Conservation (phyloP, 2,113 vertebrate genomes). For the Lamprologus tigripictilis region DNA sequence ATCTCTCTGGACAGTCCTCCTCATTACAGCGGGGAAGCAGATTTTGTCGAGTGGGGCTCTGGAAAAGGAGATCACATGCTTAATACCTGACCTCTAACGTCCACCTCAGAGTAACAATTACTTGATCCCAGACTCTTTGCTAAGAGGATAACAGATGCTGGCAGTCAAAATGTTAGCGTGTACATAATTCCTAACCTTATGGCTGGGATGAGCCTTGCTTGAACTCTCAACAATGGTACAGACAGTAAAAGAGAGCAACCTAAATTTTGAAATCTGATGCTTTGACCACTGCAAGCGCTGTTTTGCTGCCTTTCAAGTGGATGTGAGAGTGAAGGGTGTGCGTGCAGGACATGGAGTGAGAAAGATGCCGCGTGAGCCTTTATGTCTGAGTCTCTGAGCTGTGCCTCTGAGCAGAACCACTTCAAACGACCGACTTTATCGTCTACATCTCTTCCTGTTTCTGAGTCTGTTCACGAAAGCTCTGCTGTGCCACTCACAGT, state of each 20-base stretch:
- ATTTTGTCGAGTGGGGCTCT: slow-evolving; percentile 66
- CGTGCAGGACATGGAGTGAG: slow-evolving; percentile 11
- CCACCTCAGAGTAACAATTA: not conserved
- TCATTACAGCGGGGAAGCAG: slow-evolving; percentile 53
- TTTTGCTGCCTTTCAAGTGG: not conserved
- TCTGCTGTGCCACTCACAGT: not conserved
- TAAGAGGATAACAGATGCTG: not conserved
- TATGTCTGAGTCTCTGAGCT: slow-evolving; percentile 22
- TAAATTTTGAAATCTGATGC: not conserved
- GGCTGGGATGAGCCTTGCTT: not conserved
- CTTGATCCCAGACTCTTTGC: not conserved
- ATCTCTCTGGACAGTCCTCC: slow-evolving; percentile 58
- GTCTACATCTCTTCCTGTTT: slow-evolving; percentile 52
- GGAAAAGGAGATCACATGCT: slow-evolving; percentile 61
- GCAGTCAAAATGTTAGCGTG: not conserved
- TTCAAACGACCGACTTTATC: slow-evolving; percentile 54
- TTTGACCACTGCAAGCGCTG: not conserved
- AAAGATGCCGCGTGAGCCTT: slow-evolving; percentile 6
- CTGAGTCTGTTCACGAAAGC: slow-evolving; percentile 14
- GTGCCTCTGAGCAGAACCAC: slow-evolving; percentile 38
- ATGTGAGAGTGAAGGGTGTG: slow-evolving; percentile 15
- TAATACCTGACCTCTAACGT: slow-evolving; percentile 50
- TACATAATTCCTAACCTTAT: not conserved
- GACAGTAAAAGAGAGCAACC: not conserved
- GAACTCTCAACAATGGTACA: not conserved